phyloP scores from a whole-genome alignment of 2,888 invertebrate genomes.

The Orthosia gothica region DNA sequence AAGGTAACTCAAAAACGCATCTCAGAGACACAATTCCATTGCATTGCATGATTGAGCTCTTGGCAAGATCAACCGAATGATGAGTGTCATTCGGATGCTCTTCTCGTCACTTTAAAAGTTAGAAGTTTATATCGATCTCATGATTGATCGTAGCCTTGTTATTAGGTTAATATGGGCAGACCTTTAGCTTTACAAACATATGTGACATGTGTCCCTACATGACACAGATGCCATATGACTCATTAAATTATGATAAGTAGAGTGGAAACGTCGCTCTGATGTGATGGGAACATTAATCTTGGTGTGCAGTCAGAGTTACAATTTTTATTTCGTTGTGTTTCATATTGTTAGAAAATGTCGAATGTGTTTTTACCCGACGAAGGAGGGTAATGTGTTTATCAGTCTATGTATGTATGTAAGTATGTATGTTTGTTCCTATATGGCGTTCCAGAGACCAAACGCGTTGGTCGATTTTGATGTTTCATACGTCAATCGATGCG shows the following conservation, averaged over 20 bases:
- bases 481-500: no score
- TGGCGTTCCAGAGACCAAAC: no score
- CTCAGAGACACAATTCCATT: background rate
- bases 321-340: background rate
- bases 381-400: no score
- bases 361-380: background rate
- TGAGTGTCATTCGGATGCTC: no score
- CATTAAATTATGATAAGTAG: constrained; percentile 35
- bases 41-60: background rate
- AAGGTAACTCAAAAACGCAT: constrained; percentile 34
- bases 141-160: constrained; percentile 37
- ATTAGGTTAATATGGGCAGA: constrained; percentile 41
- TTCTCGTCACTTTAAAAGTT: constrained; percentile 22
- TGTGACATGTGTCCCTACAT: constrained; percentile 6
- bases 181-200: constrained; percentile 21
- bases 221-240: constrained; percentile 59
- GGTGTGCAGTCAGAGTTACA: constrained; percentile 10
- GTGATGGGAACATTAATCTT: constrained; percentile 32
- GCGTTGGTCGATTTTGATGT: no score
- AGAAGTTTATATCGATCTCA: constrained; percentile 19
- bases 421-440: no score
- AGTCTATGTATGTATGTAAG: no score
- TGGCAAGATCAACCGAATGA: constrained; percentile 34
- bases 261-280: constrained; percentile 35
- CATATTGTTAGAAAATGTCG: background rate